A percentile compares a stretch with the other conserved stretches of the same genome.
Conservation (phyloP, 2,797 vertebrate genomes). For the Tinamus major region DNA sequence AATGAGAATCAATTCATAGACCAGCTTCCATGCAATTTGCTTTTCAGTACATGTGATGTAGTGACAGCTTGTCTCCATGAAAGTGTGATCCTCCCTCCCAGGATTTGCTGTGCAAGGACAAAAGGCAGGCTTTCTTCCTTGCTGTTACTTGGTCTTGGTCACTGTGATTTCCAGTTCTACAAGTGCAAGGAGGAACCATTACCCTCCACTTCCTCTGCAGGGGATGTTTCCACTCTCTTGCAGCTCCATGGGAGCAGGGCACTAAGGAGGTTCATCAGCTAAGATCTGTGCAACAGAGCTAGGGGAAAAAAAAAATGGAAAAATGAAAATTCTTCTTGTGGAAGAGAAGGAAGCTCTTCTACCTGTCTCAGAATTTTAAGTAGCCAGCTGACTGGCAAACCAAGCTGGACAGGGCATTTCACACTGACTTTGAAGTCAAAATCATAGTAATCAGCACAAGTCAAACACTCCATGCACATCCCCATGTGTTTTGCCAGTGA, state of each 20-base stretch:
- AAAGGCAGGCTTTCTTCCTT: neutral
- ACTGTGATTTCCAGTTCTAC: neutral
- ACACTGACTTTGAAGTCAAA: neutral
- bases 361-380: neutral
- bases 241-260: neutral
- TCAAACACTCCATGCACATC: neutral
- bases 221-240: neutral
- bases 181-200: neutral
- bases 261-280: neutral
- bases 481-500: neutral
- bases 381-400: neutral
- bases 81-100: neutral
- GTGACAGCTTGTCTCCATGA: conserved; percentile 26
- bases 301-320: neutral
- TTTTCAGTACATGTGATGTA: conserved; percentile 35
- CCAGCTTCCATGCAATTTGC: conserved; percentile 35
- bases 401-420: fast-evolving
- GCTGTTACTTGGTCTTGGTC: neutral
- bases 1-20: conserved; percentile 56
- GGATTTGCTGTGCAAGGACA: neutral
- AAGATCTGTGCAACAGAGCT: neutral
- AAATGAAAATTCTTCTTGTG: neutral
- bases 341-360: neutral
- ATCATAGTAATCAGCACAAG: neutral
- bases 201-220: neutral